A percentile compares a stretch with the other conserved stretches of the same genome.
phyloP scores from a whole-genome alignment of 2,797 vertebrate genomes.

The Acropternis orthonyx region DNA sequence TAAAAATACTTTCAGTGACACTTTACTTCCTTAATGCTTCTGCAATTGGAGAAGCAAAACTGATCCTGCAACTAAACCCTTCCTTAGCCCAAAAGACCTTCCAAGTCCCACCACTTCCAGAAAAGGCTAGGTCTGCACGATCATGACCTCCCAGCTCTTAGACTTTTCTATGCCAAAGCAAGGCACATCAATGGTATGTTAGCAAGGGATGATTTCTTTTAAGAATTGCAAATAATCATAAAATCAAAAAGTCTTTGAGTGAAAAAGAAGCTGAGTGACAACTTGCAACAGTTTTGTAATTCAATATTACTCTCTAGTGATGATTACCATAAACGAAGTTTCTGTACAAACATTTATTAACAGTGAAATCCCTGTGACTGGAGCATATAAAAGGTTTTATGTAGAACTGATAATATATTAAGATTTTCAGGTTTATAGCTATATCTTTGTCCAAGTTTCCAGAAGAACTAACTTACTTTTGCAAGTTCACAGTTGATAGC shows the following conservation, averaged over 20 bases:
- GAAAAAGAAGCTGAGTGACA: not conserved
- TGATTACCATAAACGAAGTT: not conserved
- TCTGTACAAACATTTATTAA: not conserved
- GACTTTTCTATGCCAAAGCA: not conserved
- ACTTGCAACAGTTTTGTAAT: not conserved
- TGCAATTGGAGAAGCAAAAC: not conserved
- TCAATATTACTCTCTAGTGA: not conserved
- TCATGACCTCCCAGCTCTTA: not conserved
- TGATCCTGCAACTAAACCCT: not conserved
- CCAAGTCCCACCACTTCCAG: not conserved
- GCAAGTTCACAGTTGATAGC: not conserved
- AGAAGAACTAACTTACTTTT: not conserved
- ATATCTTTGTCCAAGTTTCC: not conserved
- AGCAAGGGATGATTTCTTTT: not conserved
- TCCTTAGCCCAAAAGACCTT: not conserved
- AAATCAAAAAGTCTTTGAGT: not conserved
- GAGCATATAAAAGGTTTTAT: not conserved
- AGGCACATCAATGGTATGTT: not conserved
- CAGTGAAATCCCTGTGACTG: not conserved
- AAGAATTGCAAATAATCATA: not conserved
- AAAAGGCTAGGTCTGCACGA: not conserved
- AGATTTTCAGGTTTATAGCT: not conserved
- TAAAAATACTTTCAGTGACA: not conserved
- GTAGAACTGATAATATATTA: not conserved
- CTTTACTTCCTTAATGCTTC: not conserved